Percentiles rank a stretch among this genome's conserved stretches.
phyloP scores from a whole-genome alignment of 2,797 vertebrate species.

The Sebastolobus alascanus region DNA sequence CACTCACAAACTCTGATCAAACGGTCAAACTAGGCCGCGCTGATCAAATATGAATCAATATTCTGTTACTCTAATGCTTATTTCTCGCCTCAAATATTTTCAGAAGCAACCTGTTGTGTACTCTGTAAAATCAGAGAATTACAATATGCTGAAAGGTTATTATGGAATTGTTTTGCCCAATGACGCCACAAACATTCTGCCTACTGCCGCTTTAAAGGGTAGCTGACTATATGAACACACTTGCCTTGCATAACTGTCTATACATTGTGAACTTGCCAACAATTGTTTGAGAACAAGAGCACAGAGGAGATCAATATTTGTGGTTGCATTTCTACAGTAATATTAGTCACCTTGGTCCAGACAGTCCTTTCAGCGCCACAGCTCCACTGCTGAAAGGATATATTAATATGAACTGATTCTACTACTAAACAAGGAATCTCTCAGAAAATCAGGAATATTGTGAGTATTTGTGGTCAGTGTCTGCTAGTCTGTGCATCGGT shows the following conservation, averaged over 20 bases:
- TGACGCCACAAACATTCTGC: too few species aligned
- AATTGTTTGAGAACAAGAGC: constrained; percentile 1
- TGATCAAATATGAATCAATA: too few species aligned
- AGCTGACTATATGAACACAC: not conserved
- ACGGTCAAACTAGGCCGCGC: too few species aligned
- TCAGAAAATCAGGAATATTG: not conserved
- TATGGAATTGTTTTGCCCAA: too few species aligned
- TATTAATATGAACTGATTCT: not conserved
- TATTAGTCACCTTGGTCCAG: not conserved
- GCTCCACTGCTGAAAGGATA: not conserved
- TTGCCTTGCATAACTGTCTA: not conserved
- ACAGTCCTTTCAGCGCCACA: not conserved
- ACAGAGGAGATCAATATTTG: not conserved
- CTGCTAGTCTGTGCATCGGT: not conserved
- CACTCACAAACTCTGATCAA: too few species aligned
- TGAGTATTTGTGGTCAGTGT: not conserved
- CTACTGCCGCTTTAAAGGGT: not conserved
- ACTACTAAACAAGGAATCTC: not conserved
- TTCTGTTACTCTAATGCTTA: too few species aligned
- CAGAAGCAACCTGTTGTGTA: too few species aligned
- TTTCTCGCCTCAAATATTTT: too few species aligned
- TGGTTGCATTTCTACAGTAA: not conserved
- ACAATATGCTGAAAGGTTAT: too few species aligned
- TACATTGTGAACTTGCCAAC: not conserved
- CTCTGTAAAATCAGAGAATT: too few species aligned